Evolutionary conservation across 2,888 invertebrate genomes (phyloP), one percentile per base, ranked within the genome.

Genomic region (Odontocerum albicorne): DNA sequence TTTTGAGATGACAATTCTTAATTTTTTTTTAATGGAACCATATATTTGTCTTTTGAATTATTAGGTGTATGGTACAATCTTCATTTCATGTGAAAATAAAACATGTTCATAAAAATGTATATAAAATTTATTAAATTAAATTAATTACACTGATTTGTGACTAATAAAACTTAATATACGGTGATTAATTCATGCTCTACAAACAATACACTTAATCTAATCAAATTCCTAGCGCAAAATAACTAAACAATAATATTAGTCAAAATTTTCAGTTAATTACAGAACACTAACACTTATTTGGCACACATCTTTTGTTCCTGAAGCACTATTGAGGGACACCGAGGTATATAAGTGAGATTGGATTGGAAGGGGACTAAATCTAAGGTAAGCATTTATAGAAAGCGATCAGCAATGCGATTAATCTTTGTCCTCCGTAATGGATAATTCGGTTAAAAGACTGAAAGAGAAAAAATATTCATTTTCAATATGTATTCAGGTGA

Each of bases 391-490:
- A 12, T 44, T 22, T 47, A 47, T 27, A 49, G 15, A 57, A 60
- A 42, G 52, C 49, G 58, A 46, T 53, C 56, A 51, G 59, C 50
- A 17, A 53, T 56, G 60, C 57, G 64, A 44, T 72, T 74, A 77
- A 70, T 76, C 76, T 72, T 73, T 76, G 70, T 76, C 76, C 70
- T 77, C 77, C 66, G 75, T 76, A 69, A 77, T 77, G 68, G 66
- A 67, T 64, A 77, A 76, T 67, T 76, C 75, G 66, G 75, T 76
- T 74, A 77, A 75, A 65, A 77, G 74, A 72, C 77, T 77, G 77
- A 70, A 77, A 63, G 70, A 74, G 74, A 60, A 60, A 60, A 60
- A 61, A 55, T 20, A 45, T 39, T 19, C 8, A 27, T 44, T 31
- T 49, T 39, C 43, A 38, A 38, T 35, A 49, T 55, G 38, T 33